Evolutionary conservation across 2,888 invertebrate species (phyloP).

Genomic region (Pachydiplax longipennis): DNA sequence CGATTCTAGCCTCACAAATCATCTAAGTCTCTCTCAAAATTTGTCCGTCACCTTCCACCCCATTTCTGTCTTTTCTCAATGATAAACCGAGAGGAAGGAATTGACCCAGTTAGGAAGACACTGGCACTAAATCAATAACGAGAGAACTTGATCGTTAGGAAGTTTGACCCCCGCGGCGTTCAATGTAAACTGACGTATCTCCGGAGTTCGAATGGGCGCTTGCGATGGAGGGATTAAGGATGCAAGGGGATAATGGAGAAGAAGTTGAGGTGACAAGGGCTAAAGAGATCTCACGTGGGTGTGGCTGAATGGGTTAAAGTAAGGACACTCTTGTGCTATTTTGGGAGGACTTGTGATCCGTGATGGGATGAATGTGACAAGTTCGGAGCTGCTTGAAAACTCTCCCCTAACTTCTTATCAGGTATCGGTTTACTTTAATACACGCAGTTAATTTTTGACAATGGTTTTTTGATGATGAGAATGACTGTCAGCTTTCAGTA

Average conservation of each 20-base stretch:
- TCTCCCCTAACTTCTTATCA: neutral
- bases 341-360: neutral
- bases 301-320: neutral
- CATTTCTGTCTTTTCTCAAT: neutral
- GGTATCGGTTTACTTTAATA: no score
- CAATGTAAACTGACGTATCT: neutral
- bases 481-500: no score
- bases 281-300: neutral
- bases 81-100: neutral
- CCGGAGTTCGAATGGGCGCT: neutral
- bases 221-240: neutral
- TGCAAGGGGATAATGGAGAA: neutral
- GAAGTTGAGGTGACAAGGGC: neutral
- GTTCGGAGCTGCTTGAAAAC: neutral
- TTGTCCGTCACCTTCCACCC: neutral
- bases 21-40: no score
- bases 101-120: neutral
- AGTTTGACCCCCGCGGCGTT: neutral
- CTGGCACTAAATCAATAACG: neutral
- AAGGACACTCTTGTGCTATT: neutral
- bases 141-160: neutral
- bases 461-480: no score
- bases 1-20: no score
- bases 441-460: no score
- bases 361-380: neutral